Evolutionary conservation across 1,140 invertebrate species (phyloP).

Genomic region (Drosophila bipectinata): DNA sequence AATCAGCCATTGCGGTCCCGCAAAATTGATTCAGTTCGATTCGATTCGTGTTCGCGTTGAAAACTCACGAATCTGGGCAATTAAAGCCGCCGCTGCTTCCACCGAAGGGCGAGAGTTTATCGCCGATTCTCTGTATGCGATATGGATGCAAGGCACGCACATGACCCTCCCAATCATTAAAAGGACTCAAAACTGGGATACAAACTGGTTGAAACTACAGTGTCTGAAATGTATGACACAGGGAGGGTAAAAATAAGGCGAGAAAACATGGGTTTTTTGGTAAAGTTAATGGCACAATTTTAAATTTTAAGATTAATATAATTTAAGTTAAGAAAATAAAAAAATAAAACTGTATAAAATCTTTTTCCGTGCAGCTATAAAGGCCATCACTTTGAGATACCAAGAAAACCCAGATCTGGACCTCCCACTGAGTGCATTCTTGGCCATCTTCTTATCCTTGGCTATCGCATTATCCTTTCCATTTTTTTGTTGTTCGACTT

Average conservation of each 20-base stretch:
- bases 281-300: not conserved
- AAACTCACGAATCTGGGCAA: slow-evolving; percentile 70
- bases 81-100: slow-evolving; percentile 56
- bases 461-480: slow-evolving; percentile 18
- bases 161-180: slow-evolving; percentile 48
- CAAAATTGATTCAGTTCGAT: slow-evolving; percentile 68
- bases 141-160: slow-evolving; percentile 73
- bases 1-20: slow-evolving; percentile 58
- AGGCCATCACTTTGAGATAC: slow-evolving; percentile 9
- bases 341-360: not conserved
- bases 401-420: not conserved
- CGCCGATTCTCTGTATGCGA: slow-evolving; percentile 26
- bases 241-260: slow-evolving; percentile 8
- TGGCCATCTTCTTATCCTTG: slow-evolving; percentile 7
- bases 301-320: too few relatives aligned
- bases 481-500: slow-evolving; percentile 13
- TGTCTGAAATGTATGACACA: slow-evolving; percentile 16
- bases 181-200: slow-evolving; percentile 15
- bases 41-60: slow-evolving; percentile 47
- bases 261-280: not conserved
- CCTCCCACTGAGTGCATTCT: slow-evolving; percentile 17
- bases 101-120: slow-evolving; percentile 69
- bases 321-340: too few relatives aligned
- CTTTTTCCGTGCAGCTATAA: not conserved
- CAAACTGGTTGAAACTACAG: slow-evolving; percentile 24